These are phyloP conservation scores for Chelon labrosus DNA, from an alignment of 2,797 vertebrate genomes.

Conservation along the genomic window DNA sequence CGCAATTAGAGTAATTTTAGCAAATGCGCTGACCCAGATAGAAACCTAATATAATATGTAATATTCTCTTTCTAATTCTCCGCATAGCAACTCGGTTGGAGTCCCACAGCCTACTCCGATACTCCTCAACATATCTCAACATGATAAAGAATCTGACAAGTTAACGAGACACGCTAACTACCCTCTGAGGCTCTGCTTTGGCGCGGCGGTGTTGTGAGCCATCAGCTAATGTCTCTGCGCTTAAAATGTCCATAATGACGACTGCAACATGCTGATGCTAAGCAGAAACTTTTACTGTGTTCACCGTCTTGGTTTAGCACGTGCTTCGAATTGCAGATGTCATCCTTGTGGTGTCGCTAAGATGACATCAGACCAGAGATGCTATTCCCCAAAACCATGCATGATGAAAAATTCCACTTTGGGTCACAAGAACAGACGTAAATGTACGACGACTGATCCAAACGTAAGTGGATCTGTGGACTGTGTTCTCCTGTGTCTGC, in stretches of 20 bases:
- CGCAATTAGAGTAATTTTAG: constrained; percentile 16
- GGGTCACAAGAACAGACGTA: too few relatives aligned
- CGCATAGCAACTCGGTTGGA: constrained; percentile 2
- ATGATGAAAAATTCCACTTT: too few relatives aligned
- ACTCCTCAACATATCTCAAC: constrained; percentile 1
- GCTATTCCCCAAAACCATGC: background rate
- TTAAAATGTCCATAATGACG: background rate
- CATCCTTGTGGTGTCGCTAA: background rate
- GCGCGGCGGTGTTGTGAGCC: too few relatives aligned
- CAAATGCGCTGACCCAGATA: constrained; percentile 26
- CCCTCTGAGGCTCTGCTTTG: too few relatives aligned
- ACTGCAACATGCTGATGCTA: background rate
- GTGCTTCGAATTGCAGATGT: background rate
- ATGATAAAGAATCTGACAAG: background rate
- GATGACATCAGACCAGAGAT: too few relatives aligned
- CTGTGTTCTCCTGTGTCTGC: too few relatives aligned
- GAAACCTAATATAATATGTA: constrained; percentile 7
- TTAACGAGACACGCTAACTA: background rate
- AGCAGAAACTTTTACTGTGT: background rate
- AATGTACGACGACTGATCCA: too few relatives aligned
- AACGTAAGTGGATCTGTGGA: too few relatives aligned
- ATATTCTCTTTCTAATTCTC: constrained; percentile 15
- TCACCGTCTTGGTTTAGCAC: background rate
- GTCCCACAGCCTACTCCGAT: constrained; percentile 1
- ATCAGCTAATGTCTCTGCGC: background rate